These are phyloP conservation scores for Stratiomys singularior DNA, from an alignment of 2,888 invertebrate species.

Conservation along the genomic window DNA sequence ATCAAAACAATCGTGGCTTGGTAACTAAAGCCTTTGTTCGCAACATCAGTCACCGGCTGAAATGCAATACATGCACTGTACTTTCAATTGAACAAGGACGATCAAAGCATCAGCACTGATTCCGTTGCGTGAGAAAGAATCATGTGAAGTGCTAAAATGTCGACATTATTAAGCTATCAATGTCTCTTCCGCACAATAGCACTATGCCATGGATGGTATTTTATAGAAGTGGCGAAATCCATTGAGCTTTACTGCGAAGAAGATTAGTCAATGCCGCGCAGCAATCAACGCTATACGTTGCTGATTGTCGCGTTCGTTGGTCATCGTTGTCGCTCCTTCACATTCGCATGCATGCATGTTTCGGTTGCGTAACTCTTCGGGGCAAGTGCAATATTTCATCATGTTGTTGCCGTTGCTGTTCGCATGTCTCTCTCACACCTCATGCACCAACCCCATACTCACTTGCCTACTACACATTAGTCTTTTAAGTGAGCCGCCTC, in stretches of 20 bases:
- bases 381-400: constrained; percentile 35
- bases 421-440: background rate
- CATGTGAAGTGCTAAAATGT: too few relatives aligned
- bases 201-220: background rate
- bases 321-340: background rate
- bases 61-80: too few relatives aligned
- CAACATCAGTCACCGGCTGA: too few relatives aligned
- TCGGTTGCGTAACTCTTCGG: constrained; percentile 35
- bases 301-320: background rate
- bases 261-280: constrained; percentile 19
- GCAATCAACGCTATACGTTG: too few relatives aligned
- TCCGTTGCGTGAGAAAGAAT: too few relatives aligned
- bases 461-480: background rate
- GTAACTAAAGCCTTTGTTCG: too few relatives aligned
- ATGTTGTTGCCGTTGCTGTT: background rate
- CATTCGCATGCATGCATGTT: constrained; percentile 29
- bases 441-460: background rate
- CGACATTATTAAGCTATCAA: constrained; percentile 3
- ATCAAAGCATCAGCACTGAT: too few relatives aligned
- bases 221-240: background rate
- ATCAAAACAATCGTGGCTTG: too few relatives aligned
- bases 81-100: too few relatives aligned
- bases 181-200: constrained; percentile 18
- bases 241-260: background rate
- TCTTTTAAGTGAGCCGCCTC: constrained; percentile 4